Conservation (phyloP, 2,113 vertebrate species). For the Stictonetta naevosa region DNA sequence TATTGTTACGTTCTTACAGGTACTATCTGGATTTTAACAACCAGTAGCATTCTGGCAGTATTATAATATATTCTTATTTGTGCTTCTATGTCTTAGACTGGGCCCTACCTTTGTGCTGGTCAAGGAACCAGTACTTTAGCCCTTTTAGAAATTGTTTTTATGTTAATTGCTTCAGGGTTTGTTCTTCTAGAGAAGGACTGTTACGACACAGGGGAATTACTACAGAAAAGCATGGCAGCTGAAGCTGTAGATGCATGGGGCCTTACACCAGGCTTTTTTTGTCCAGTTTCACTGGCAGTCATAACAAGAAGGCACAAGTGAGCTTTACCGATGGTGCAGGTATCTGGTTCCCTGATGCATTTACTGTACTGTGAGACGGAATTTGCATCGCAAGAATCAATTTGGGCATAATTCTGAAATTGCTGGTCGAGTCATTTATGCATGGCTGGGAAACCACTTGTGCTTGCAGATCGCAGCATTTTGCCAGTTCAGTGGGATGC, state of each 20-base stretch:
- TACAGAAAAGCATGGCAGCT: neutral
- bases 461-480: neutral
- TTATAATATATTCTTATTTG: neutral
- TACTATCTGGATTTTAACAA: neutral
- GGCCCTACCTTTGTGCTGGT: neutral
- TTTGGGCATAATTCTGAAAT: neutral
- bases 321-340: rapidly evolving
- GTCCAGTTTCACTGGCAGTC: neutral
- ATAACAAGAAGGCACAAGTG: rapidly evolving
- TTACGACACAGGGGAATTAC: neutral
- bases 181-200: neutral
- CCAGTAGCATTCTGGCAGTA: neutral
- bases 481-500: neutral
- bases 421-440: rapidly evolving
- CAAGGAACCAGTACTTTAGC: neutral
- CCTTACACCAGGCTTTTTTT: rapidly evolving
- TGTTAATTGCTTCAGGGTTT: neutral
- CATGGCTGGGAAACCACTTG: neutral
- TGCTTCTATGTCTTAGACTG: neutral
- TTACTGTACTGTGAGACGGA: neutral
- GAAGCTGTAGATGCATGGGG: neutral
- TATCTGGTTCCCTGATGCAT: neutral
- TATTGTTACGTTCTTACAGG: neutral
- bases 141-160: neutral
- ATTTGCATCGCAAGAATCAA: neutral